A percentile compares a stretch with the other conserved stretches of the same genome.
These are phyloP conservation scores for Hermaeophaga mercurialis DNA, from an alignment of 2,888 invertebrate genomes.

Conservation along the genomic window DNA sequence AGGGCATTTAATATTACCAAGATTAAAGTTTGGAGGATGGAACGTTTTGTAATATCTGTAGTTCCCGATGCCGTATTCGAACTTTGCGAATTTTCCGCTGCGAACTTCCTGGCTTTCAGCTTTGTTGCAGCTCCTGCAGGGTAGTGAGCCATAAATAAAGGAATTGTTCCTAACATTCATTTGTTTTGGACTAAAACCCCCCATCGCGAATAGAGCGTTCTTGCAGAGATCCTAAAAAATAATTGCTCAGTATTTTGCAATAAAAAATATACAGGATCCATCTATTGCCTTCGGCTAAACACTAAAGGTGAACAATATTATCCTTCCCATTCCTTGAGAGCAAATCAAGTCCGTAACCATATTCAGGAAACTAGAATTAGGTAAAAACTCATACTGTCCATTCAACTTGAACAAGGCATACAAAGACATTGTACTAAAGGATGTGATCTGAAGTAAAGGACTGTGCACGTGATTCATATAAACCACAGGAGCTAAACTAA, in stretches of 20 bases:
- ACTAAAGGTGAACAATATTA: no score
- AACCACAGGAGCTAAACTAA: conserved; percentile 73
- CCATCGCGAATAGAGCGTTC: conserved; percentile 47
- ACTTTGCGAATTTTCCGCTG: conserved; percentile 59
- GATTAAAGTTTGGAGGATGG: conserved; percentile 56
- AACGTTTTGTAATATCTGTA: conserved; percentile 47
- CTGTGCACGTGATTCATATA: conserved; percentile 63
- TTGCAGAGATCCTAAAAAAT: conserved; percentile 46
- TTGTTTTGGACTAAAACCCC: conserved; percentile 49
- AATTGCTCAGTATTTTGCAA: no score
- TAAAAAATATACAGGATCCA: no score
- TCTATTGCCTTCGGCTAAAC: no score
- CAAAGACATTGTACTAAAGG: conserved; percentile 40
- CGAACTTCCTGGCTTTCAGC: conserved; percentile 69
- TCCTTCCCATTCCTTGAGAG: conserved; percentile 9
- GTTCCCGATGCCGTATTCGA: conserved; percentile 60
- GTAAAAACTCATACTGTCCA: conserved; percentile 68
- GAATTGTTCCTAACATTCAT: conserved; percentile 49
- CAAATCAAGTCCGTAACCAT: conserved; percentile 32
- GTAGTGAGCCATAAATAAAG: conserved; percentile 35
- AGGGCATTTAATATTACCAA: conserved; percentile 55
- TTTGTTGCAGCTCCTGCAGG: conserved; percentile 61
- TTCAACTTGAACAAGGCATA: conserved; percentile 45
- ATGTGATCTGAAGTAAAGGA: conserved; percentile 44
- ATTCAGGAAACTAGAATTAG: conserved; percentile 61